phyloP scores from a whole-genome alignment of 2,113 vertebrate species.

The Bufo gargarizans region DNA sequence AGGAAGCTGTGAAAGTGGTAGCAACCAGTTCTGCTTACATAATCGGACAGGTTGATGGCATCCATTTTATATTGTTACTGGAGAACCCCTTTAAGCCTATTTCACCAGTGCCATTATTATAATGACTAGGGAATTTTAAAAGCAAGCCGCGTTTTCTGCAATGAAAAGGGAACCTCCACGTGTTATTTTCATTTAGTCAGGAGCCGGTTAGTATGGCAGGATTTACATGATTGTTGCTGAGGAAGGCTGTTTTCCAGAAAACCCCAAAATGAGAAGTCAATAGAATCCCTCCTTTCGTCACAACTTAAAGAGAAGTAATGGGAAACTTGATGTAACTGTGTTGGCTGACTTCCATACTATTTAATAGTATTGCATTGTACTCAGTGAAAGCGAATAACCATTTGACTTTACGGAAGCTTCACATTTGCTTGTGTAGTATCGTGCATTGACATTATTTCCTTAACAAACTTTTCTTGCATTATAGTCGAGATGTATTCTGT shows the following conservation, averaged over 20 bases:
- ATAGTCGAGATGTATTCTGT: too few relatives aligned
- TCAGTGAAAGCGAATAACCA: too few relatives aligned
- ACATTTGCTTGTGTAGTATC: too few relatives aligned
- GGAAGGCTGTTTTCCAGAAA: background rate
- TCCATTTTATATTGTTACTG: too few relatives aligned
- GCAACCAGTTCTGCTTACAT: too few relatives aligned
- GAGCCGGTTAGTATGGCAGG: background rate
- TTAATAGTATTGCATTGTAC: background rate
- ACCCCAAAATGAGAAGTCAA: background rate
- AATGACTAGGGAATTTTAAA: background rate
- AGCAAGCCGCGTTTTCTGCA: background rate
- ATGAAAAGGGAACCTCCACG: background rate
- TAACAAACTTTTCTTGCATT: too few relatives aligned
- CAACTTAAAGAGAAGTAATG: background rate
- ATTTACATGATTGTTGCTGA: background rate
- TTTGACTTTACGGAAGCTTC: too few relatives aligned
- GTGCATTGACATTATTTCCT: too few relatives aligned
- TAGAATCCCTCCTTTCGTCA: background rate
- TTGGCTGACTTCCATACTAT: background rate
- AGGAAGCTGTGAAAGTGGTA: too few relatives aligned
- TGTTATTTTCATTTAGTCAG: background rate
- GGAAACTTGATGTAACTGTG: background rate
- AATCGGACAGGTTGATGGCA: too few relatives aligned
- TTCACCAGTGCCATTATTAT: background rate
- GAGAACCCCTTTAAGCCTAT: too few relatives aligned